phyloP scores from a whole-genome alignment of 2,797 vertebrate species.

The Oreortyx pictus region DNA sequence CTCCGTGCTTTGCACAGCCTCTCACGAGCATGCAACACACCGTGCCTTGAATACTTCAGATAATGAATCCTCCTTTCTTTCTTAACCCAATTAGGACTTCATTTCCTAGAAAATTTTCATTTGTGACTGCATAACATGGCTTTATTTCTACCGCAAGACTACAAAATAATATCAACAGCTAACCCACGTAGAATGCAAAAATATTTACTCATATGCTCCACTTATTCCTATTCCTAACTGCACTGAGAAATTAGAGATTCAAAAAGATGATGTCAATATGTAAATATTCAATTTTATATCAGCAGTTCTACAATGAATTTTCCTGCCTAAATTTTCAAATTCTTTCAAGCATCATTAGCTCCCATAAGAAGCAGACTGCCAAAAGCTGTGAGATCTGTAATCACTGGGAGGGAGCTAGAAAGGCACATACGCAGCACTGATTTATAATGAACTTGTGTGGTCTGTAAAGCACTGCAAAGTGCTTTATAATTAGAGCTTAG shows the following conservation, averaged over 20 bases:
- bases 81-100: slow-evolving; percentile 59
- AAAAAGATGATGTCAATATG: background rate
- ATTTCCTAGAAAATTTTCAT: slow-evolving; percentile 51
- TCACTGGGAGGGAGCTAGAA: background rate
- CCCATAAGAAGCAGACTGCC: background rate
- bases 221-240: slow-evolving; percentile 15
- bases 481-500: background rate
- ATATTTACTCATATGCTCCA: slow-evolving; percentile 11
- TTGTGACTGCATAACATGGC: slow-evolving; percentile 42
- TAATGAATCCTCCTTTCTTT: slow-evolving; percentile 62
- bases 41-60: background rate
- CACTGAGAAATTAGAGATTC: slow-evolving; percentile 44
- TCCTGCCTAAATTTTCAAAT: background rate
- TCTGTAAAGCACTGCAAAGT: background rate
- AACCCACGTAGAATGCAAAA: slow-evolving; percentile 46
- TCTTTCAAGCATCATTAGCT: background rate
- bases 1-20: background rate
- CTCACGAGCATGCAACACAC: background rate
- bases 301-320: background rate
- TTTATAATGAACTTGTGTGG: background rate
- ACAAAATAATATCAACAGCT: slow-evolving; percentile 51
- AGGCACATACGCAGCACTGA: background rate
- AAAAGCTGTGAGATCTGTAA: background rate
- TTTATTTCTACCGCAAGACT: slow-evolving; percentile 35
- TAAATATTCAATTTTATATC: background rate